phyloP scores from a whole-genome alignment of 2,113 vertebrate genomes.

The Ranitomeya variabilis region DNA sequence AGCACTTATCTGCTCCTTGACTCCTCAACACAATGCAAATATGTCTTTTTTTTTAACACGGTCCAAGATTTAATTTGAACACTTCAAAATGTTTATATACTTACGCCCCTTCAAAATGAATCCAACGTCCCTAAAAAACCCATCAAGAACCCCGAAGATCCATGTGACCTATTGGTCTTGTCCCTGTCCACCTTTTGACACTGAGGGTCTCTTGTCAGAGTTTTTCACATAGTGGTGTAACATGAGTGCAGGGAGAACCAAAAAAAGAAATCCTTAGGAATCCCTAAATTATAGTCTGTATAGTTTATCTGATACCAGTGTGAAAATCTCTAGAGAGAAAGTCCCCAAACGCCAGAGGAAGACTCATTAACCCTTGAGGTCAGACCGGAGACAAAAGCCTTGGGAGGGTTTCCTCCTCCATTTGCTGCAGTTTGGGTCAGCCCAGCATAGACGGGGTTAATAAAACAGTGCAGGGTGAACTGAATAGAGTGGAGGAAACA shows the following conservation, averaged over 20 bases:
- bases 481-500: conserved; percentile 40
- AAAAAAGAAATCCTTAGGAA: conserved; percentile 35
- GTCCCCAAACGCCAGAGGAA: conserved; percentile 18
- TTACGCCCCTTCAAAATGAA: neutral
- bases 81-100: neutral
- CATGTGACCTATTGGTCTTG: neutral
- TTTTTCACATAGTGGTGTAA: conserved; percentile 36
- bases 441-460: conserved; percentile 9
- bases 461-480: conserved; percentile 35
- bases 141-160: neutral
- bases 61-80: neutral
- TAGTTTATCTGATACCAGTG: conserved; percentile 30
- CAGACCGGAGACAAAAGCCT: neutral
- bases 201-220: too few relatives aligned
- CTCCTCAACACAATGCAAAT: neutral
- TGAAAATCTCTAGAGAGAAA: conserved; percentile 42
- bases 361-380: conserved; percentile 41
- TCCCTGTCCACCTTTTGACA: neutral
- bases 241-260: neutral
- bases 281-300: conserved; percentile 42
- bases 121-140: too few relatives aligned
- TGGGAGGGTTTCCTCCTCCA: neutral
- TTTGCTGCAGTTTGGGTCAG: neutral
- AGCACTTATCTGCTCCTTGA: neutral
- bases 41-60: neutral